Evolutionary conservation across 2,797 vertebrate genomes (phyloP), one percentile per base, ranked within the genome.

Genomic region (Platalea minor): DNA sequence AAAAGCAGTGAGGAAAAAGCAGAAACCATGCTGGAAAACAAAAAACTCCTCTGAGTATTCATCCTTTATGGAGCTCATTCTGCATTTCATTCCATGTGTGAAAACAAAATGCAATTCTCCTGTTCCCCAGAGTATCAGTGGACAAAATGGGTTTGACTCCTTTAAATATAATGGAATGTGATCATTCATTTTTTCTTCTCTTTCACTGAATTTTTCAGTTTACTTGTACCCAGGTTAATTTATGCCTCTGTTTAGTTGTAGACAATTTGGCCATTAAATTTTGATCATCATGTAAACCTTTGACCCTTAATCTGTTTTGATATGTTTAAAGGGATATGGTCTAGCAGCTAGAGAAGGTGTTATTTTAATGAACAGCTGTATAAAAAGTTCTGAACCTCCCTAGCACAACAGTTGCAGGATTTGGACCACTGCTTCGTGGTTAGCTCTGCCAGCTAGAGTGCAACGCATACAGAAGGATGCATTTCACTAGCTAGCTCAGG

Each of bases 11-110:
- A 91, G 23, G 75, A 79, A 92, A 94, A 95, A 85, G 72, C 50
- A 68, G 51, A 95, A 67, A 50, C 80, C 56, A 79, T 19, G 3
- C 23, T 80, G 72, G 64, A 94, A 91, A 96, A 91, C 4, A 8
- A 86, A 89, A 95, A 93, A 39, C n/a, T 88, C 97, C 95, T 95
- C 73, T 41, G 96, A 94, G 96, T 76, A 94, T 96, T 96, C 67
- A 65, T 91, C 63, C 93, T 94, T 92, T 91, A 72, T 19, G 56
- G 28, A 91, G 41, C 1, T 5, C 74, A 80, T 82, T 95, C 75
- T 88, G 39, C 45, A 61, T 94, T 88, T 93, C 60, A 77, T 73
- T 95, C 78, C 81, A 96, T 45, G 93, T 97, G 96, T 92, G 91
- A 97, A 97, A 97, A 92, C 17, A 77, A 85, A 95, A 83, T 92